Conservation (phyloP, 2,888 invertebrate genomes). For the Chrysopilus asiliformis region DNA sequence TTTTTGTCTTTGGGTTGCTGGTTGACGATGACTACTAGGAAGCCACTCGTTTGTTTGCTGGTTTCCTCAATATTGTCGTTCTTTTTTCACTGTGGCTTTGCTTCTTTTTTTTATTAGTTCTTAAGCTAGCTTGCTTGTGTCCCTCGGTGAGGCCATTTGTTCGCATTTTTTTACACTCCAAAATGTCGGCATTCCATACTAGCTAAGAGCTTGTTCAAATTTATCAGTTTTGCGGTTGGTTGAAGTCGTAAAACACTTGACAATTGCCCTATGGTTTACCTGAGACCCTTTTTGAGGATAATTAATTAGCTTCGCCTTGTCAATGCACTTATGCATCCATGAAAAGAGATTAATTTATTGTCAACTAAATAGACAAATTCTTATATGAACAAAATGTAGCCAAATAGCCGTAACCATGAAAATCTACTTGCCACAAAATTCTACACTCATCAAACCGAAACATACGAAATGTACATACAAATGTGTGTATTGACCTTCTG, state of each 20-base stretch:
- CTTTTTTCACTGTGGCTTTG: no score
- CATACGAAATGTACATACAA: no score
- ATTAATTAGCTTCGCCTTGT: conserved; percentile 7
- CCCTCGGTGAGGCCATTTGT: background rate
- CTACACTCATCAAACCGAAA: no score
- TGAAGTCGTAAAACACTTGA: conserved; percentile 27
- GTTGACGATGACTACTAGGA: conserved; percentile 3
- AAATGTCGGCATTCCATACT: conserved; percentile 1
- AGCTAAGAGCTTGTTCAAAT: no score
- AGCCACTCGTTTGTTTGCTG: conserved; percentile 8
- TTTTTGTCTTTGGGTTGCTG: background rate
- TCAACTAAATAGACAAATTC: no score
- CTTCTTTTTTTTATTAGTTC: background rate
- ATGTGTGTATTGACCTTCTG: no score
- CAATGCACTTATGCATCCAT: no score
- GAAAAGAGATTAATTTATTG: no score
- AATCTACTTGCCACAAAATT: no score
- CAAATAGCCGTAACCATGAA: no score
- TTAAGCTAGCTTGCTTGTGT: background rate
- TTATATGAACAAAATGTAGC: no score
- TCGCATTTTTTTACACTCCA: background rate
- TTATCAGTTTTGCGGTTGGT: conserved; percentile 26
- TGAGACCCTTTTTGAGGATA: conserved; percentile 5
- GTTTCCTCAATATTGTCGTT: conserved; percentile 9
- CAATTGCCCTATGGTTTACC: no score